A percentile compares a stretch with the other conserved stretches of the same genome.
Evolutionary conservation across 2,113 vertebrate genomes (phyloP).

Genomic region (Mesitornis unicolor): DNA sequence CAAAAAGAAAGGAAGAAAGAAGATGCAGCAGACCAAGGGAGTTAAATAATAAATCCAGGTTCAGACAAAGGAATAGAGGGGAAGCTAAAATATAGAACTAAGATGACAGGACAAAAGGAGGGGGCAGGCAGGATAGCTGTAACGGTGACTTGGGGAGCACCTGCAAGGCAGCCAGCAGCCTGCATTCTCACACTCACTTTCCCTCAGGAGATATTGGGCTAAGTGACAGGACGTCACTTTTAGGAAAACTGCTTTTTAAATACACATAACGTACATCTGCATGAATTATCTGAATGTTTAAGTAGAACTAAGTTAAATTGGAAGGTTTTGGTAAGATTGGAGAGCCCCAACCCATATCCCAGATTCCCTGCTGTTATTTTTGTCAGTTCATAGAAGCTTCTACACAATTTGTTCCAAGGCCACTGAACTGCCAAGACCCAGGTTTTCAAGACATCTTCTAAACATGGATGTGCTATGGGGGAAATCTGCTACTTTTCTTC

Average conservation of each 20-base stretch:
- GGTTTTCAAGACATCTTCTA: background rate
- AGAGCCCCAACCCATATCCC: background rate
- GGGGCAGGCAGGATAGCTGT: background rate
- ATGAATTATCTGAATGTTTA: background rate
- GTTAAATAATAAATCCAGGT: background rate
- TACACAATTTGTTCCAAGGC: background rate
- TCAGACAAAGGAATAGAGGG: background rate
- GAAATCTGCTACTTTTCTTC: background rate
- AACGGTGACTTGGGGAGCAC: background rate
- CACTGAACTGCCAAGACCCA: background rate
- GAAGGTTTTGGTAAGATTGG: background rate
- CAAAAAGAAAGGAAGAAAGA: background rate
- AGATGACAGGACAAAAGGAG: background rate
- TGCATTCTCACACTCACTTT: background rate
- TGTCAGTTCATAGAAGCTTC: background rate
- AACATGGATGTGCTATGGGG: background rate
- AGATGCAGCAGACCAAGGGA: background rate
- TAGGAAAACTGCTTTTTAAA: background rate
- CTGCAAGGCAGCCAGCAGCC: background rate
- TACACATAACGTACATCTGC: fast-evolving
- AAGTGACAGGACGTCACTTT: background rate
- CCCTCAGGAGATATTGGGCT: background rate
- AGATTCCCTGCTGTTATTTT: background rate
- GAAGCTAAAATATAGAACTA: background rate
- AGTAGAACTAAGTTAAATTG: background rate